Evolutionary conservation across 2,888 invertebrate species (phyloP), one percentile per base, ranked within the genome.

Genomic region (Orthosia gracilis): DNA sequence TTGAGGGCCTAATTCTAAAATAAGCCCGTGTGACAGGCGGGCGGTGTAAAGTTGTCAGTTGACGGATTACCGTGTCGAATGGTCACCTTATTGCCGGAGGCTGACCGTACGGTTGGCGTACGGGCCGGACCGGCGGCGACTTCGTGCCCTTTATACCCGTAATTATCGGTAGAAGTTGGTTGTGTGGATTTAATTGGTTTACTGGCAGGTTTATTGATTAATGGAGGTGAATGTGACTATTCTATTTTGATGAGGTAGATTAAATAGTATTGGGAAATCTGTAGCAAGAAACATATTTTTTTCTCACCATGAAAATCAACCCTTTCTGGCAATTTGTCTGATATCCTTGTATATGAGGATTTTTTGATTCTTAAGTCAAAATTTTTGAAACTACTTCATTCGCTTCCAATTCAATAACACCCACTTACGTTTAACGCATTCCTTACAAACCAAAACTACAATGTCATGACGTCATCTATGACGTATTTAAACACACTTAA

Each of bases 41-140:
- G 21, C 15, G 49, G 64, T 77, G 68, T 70, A 65, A 81, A 69
- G 78, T 66, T 85, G 71, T 73, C 68, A 54, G 65, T 76, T 66
- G 12, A 12, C 61, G 57, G 76, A 74, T 83, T 83, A 83, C n/a
- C 12, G 47, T 23, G 72, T 61, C 69, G 63, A 76, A 73, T 45
- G 59, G 72, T 50, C 54, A 63, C 74, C 62, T 61, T 76, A 64
- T 74, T 40, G 63, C 40, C 52, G n/a, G 69, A 65, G 66, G 61
- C 17, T 52, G 18, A 1, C 23, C 64, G 45, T 54, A 26, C 49
- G 57, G 68, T 50, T 21, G n/a, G 45, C 13, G 23, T 12, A 13
- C 23, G 49, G 54, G 9, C 12, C 11, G 23, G 40, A 52, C n/a
- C n/a, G 49, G n/a, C 2, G 23, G 40, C 40, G 40, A 67, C 52